Base-by-base conservation (phyloP, 1,140 invertebrate genomes). In the Drosophila micromelanica region DNA sequence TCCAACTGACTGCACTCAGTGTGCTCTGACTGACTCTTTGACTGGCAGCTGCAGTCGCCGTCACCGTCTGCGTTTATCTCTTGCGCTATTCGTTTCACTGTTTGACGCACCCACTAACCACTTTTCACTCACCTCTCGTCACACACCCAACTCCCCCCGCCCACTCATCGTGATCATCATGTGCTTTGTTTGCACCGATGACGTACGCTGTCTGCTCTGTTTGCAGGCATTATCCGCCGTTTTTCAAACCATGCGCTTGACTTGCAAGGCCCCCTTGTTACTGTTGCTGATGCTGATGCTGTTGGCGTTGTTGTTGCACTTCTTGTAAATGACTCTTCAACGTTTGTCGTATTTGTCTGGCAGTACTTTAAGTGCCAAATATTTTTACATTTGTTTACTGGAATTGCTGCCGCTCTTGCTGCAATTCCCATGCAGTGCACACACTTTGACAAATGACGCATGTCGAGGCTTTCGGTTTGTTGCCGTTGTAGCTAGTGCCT, bases 331-430 rank as follows among this genome's bases (percentile, higher is more conserved):
- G 82, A 82, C 82, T 79, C 84, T 87, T 87, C 84, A 87, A 87
- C 78, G 84, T 87, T 86, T 86, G 78, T 86, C 82, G 82, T 82
- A 87, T 87, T 86, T 86, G 78, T 86, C 81, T 87, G 82, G 82
- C 80, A 79, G 69, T 80, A 87, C 82, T 89, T 89, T 89, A 77
- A 87, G 82, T 87, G 82, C 78, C 82, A 82, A 89, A 87, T 89
- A 87, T 89, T 87, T 87, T 89, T 79, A 78, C 84, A 89, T 87
- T 87, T 86, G 78, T 76, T 78, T 75, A 64, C 70, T 64, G 74
- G 49, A 60, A 72, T 52, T 79, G 60, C 60, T 54, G 35, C 59
- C 72, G 67, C n/a, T 62, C 30, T 17, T 54, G 59, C 20, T 61
- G 59, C 32, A 12, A 23, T 23, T 55, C 9, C 6, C 32, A 35